Base-by-base conservation (phyloP, 2,797 vertebrate species). In the Pogoniulus pusillus region DNA sequence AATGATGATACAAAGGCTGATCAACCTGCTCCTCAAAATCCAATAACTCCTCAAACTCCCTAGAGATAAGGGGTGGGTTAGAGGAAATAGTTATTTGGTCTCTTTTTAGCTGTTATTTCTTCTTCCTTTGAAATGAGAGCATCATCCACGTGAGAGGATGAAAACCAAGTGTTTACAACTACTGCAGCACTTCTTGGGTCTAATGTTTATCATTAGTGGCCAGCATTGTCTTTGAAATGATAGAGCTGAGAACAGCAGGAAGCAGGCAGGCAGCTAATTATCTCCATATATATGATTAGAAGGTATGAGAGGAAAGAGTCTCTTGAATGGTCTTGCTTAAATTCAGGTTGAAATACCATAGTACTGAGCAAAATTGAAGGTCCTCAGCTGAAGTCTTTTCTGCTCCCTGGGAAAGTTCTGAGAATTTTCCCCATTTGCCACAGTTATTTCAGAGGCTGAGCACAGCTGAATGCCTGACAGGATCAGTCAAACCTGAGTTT, bases 41-140 rank as follows among this genome's bases (percentile, higher is more conserved):
- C 82, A 84, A 37, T 68, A 91, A 53, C 39, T 79, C 39, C 94
- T 95, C 85, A 65, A 94, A 89, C 75, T 30, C 59, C 65, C 66
- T 32, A 79, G 41, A 37, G 53, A 71, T 81, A 87, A 92, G 9
- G 2, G 29, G 6, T 90, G 62, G 49, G 18, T 60, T 75, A 71
- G 75, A 66, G 49, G 49, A 90, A 93, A 95, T 62, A 63, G 5
- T 17, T 88, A 29, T 83, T 76, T 49, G 9, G 72, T 89, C 55
- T 71, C 58, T 35, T 70, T 78, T 69, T 58, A n/a, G 26, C 14
- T 66, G 13, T 39, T 39, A 5, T 11, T 11, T 62, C 17, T 10
- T 10, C 17, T 45, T 22, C 45, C 22, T 45, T 45, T 45, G 20
- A 10, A 47, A 47, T 23, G 20, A 47, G 45, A 47, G 45, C 45